A percentile compares a stretch with the other conserved stretches of the same genome.
phyloP scores from a whole-genome alignment of 1,140 invertebrate species.

The Eubasilissa regina region DNA sequence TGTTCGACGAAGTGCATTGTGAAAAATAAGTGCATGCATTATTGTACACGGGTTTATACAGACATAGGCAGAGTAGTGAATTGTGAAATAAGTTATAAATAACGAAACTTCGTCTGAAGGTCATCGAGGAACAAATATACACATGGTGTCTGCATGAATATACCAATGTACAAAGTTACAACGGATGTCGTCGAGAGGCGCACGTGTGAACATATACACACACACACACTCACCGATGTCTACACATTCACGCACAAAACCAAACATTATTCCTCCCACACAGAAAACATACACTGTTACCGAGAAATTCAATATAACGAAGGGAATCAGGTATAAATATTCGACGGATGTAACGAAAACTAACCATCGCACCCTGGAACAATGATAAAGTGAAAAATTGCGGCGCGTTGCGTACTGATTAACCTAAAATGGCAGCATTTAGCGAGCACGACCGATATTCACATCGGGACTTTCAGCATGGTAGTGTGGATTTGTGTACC shows the following conservation, averaged over 20 bases:
- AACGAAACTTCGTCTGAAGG: slow-evolving; percentile 37
- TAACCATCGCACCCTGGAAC: too few species aligned
- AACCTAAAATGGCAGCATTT: background rate
- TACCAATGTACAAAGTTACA: slow-evolving; percentile 13
- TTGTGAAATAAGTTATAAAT: slow-evolving; percentile 41
- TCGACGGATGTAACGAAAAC: too few species aligned
- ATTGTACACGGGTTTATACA: slow-evolving; percentile 4
- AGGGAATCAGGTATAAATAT: background rate
- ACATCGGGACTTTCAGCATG: background rate
- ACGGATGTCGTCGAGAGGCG: slow-evolving; percentile 36
- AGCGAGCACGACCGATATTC: background rate
- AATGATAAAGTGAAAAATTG: too few species aligned
- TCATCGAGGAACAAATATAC: slow-evolving; percentile 29
- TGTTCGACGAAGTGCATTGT: too few species aligned
- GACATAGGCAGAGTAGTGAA: background rate
- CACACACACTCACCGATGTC: background rate
- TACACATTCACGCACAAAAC: too few species aligned
- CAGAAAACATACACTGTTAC: background rate
- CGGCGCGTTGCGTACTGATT: too few species aligned
- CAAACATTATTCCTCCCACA: too few species aligned
- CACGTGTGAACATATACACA: slow-evolving; percentile 30
- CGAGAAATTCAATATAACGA: background rate
- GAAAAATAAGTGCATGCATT: background rate
- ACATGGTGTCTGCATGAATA: slow-evolving; percentile 29
- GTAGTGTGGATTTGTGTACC: slow-evolving; percentile 36